These are phyloP conservation scores for Micromussa lordhowensis DNA, from an alignment of 92 coral and sea anemone genomes.

Conservation along the genomic window DNA sequence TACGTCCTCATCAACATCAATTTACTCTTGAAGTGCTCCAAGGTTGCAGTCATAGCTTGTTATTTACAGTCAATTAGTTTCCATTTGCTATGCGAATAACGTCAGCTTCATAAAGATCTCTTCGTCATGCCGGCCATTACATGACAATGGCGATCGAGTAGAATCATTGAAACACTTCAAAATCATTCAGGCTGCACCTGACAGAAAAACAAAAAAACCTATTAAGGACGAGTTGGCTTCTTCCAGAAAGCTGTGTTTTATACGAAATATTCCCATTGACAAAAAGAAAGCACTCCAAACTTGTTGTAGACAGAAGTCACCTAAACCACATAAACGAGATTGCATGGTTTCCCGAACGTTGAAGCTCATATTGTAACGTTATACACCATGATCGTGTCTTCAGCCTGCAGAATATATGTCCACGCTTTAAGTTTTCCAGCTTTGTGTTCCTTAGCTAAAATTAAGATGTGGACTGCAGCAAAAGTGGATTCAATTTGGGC, in stretches of 20 bases:
- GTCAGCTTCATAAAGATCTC: neutral
- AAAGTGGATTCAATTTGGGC: neutral
- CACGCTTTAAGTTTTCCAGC: neutral
- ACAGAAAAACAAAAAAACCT: neutral
- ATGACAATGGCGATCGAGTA: neutral
- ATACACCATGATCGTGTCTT: neutral
- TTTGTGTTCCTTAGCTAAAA: neutral
- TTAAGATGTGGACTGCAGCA: neutral
- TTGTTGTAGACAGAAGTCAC: neutral
- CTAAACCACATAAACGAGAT: neutral
- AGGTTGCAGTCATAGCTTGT: neutral
- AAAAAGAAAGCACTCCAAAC: constrained; percentile 3
- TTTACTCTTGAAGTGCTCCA: constrained; percentile 21
- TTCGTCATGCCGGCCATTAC: neutral
- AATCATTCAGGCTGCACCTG: constrained; percentile 31
- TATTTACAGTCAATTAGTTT: constrained; percentile 10
- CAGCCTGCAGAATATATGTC: constrained; percentile 2
- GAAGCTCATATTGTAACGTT: neutral
- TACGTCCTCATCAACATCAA: neutral
- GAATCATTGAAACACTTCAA: constrained; percentile 26
- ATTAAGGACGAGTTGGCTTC: no score
- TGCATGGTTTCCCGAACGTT: neutral
- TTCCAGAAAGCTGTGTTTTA: neutral
- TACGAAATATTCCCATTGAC: neutral
- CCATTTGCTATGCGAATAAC: constrained; percentile 7